Evolutionary conservation across 2,113 vertebrate genomes (phyloP).

Genomic region (Semnornis frantzii): DNA sequence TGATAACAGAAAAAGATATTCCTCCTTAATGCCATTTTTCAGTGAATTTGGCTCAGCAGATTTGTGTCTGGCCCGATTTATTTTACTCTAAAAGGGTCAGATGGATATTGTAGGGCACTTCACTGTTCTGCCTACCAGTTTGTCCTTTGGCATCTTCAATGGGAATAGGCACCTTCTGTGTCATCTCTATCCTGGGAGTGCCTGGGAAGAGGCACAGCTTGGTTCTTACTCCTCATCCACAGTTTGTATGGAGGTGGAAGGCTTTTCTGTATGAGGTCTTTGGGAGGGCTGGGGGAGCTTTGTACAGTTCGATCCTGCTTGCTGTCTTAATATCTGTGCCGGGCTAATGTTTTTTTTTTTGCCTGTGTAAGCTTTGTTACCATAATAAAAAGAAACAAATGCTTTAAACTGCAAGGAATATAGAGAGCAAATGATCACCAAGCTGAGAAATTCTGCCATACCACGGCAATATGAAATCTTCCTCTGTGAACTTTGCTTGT

Average conservation of each 20-base stretch:
- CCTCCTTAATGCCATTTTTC: background rate
- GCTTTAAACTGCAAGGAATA: background rate
- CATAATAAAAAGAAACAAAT: background rate
- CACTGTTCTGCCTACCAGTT: background rate
- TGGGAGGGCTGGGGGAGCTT: background rate
- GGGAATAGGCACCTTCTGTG: background rate
- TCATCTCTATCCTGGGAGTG: background rate
- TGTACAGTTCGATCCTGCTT: background rate
- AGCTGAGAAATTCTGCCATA: background rate
- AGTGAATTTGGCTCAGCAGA: background rate
- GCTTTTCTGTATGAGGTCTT: background rate
- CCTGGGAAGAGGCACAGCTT: accelerated
- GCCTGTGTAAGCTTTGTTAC: background rate
- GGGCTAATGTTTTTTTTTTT: background rate
- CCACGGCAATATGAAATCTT: background rate
- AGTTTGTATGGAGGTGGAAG: accelerated
- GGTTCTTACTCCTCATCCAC: accelerated
- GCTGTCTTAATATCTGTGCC: background rate
- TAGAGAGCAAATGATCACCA: background rate
- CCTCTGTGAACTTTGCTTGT: background rate
- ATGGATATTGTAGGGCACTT: background rate
- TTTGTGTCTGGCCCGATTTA: background rate
- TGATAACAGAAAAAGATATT: background rate
- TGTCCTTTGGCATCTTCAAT: background rate
- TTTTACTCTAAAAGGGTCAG: background rate